Conservation (phyloP, 2,888 invertebrate genomes). For the Pantelozetes paolii region DNA sequence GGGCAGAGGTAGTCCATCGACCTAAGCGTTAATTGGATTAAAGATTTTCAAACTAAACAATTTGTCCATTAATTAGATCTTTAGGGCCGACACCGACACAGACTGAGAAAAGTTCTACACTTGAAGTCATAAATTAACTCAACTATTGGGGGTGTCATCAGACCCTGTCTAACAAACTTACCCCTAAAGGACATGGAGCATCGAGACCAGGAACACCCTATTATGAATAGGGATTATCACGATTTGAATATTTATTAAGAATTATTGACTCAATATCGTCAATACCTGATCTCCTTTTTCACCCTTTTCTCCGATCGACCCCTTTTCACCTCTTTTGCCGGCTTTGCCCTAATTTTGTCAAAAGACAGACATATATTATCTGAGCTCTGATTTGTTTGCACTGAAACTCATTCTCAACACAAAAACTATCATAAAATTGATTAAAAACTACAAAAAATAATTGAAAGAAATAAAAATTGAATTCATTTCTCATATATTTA, state of each 20-base stretch:
- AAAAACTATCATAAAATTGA: not conserved
- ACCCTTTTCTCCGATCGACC: conserved; percentile 85
- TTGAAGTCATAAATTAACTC: not conserved
- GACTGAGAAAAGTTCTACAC: not conserved
- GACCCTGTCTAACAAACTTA: conserved; percentile 49
- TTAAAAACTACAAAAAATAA: too few relatives aligned
- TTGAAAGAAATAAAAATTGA: too few relatives aligned
- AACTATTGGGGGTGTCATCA: not conserved
- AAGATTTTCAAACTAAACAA: not conserved
- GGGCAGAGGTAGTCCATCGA: conserved; percentile 89
- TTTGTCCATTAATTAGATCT: not conserved
- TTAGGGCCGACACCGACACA: not conserved
- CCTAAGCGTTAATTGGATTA: not conserved
- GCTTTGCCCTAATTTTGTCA: conserved; percentile 65
- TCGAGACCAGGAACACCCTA: conserved; percentile 91
- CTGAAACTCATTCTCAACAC: not conserved
- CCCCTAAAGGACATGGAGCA: conserved; percentile 94
- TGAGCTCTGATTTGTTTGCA: too few relatives aligned
- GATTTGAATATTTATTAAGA: not conserved
- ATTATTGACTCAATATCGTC: not conserved
- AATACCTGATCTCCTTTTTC: conserved; percentile 76
- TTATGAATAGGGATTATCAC: not conserved
- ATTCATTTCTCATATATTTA: too few relatives aligned
- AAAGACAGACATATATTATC: not conserved
- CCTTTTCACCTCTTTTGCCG: conserved; percentile 66